phyloP scores from a whole-genome alignment of 2,888 invertebrate genomes.

The Cryptocephalus primarius region DNA sequence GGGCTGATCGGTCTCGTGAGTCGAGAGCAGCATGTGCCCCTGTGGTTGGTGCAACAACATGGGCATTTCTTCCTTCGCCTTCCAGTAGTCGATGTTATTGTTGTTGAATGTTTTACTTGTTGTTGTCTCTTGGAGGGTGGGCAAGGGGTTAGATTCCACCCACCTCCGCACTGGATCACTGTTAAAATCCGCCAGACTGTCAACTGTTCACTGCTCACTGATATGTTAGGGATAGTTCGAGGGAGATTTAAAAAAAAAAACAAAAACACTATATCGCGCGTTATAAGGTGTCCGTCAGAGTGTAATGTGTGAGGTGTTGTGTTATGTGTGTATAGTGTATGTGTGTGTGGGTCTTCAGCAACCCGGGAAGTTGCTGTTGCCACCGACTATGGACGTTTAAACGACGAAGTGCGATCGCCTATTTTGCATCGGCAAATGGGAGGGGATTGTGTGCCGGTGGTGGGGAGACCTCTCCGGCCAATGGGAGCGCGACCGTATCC shows the following conservation, averaged over 20 bases:
- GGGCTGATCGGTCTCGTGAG: slow-evolving; percentile 48
- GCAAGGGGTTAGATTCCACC: slow-evolving; percentile 45
- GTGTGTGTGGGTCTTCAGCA: background rate
- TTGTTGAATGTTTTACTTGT: slow-evolving; percentile 30
- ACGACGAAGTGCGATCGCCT: slow-evolving; percentile 4
- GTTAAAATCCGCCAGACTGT: slow-evolving; percentile 50
- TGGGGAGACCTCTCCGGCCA: slow-evolving; percentile 26
- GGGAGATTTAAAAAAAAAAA: too few species aligned
- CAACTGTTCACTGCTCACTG: background rate
- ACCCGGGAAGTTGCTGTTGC: slow-evolving; percentile 20
- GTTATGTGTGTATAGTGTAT: background rate
- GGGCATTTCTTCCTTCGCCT: slow-evolving; percentile 39
- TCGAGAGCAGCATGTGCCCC: slow-evolving; percentile 37
- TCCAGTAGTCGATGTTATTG: slow-evolving; percentile 29
- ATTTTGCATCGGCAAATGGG: slow-evolving; percentile 30
- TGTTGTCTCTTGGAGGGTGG: slow-evolving; percentile 33
- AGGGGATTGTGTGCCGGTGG: slow-evolving; percentile 29
- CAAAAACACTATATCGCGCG: background rate
- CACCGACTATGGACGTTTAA: slow-evolving; percentile 35
- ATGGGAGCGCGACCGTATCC: slow-evolving; percentile 24
- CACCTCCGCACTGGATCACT: slow-evolving; percentile 48
- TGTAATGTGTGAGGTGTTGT: background rate
- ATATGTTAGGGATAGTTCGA: too few species aligned
- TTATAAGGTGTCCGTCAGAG: background rate
- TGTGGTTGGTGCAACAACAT: slow-evolving; percentile 48